Conservation (phyloP, 1,140 invertebrate species). For the Zaprionus inermis region DNA sequence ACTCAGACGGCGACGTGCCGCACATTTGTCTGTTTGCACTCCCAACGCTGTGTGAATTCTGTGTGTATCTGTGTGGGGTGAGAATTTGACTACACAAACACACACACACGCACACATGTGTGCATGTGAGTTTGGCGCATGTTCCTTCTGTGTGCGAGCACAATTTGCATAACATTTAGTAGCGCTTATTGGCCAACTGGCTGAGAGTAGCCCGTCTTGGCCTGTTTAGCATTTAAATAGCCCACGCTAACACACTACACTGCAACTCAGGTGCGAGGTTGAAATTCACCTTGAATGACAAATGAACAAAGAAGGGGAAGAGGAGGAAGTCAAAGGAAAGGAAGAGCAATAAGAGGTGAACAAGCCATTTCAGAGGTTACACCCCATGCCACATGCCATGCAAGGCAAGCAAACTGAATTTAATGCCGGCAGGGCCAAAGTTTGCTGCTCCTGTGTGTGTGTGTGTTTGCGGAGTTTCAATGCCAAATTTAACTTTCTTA, state of each 20-base stretch:
- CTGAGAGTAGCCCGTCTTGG: not conserved
- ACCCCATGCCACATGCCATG: conserved; percentile 10
- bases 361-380: conserved; percentile 21
- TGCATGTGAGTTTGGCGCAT: conserved; percentile 5
- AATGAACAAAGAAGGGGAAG: not conserved
- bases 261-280: not conserved
- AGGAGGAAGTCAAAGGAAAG: not conserved
- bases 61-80: conserved; percentile 16
- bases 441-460: not conserved
- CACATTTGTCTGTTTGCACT: conserved; percentile 16
- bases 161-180: conserved; percentile 63
- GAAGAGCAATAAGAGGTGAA: not conserved
- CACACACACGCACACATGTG: not conserved
- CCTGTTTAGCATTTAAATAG: conserved; percentile 60
- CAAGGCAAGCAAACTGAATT: conserved; percentile 1
- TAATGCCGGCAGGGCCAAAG: conserved; percentile 6
- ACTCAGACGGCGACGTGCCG: not conserved
- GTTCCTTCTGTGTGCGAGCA: not conserved
- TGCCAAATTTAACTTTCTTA: conserved; percentile 11
- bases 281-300: conserved; percentile 25
- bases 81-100: conserved; percentile 21
- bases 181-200: conserved; percentile 40
- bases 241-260: conserved; percentile 1
- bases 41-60: not conserved
- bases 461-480: not conserved